Percentiles rank a stretch among this genome's conserved stretches.
phyloP scores from a whole-genome alignment of 30 jellyfish, hydroid and myxozoan genomes.

The Pelagia noctiluca region DNA sequence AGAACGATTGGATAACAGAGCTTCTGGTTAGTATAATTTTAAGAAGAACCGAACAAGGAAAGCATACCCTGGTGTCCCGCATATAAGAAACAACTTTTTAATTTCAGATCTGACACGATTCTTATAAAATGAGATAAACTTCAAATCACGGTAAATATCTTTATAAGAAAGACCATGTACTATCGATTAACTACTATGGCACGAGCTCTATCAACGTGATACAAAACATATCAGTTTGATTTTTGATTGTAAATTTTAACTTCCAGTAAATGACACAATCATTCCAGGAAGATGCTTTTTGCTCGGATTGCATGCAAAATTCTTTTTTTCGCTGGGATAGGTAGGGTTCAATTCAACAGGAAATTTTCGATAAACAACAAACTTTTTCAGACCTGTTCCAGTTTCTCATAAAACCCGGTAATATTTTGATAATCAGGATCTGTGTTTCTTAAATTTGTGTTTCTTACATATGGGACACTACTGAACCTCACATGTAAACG shows the following conservation, averaged over 20 bases:
- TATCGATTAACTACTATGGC: conserved; percentile 46
- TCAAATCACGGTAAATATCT: conserved; percentile 34
- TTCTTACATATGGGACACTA: conserved; percentile 1
- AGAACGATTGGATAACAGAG: conserved; percentile 1
- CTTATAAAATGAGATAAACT: conserved; percentile 35
- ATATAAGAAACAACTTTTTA: neutral
- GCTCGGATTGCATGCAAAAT: conserved; percentile 41
- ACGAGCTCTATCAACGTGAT: conserved; percentile 39
- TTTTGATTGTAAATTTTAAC: conserved; percentile 24
- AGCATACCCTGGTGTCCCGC: conserved; percentile 8
- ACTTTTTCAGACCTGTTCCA: conserved; percentile 5
- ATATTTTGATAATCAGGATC: neutral
- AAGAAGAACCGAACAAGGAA: neutral
- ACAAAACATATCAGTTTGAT: conserved; percentile 12
- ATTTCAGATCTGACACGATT: conserved; percentile 29
- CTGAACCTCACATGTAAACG: conserved; percentile 4
- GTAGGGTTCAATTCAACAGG: conserved; percentile 13
- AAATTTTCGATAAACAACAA: neutral
- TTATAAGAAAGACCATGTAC: conserved; percentile 27
- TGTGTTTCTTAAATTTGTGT: neutral
- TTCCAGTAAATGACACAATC: conserved; percentile 37
- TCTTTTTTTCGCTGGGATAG: conserved; percentile 26
- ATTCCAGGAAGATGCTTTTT: conserved; percentile 45
- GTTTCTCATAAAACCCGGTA: neutral
- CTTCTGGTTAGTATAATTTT: conserved; percentile 1